Evolutionary conservation across 2,888 invertebrate species (phyloP), one percentile per base, ranked within the genome.

Genomic region (Folsomia manolachei): DNA sequence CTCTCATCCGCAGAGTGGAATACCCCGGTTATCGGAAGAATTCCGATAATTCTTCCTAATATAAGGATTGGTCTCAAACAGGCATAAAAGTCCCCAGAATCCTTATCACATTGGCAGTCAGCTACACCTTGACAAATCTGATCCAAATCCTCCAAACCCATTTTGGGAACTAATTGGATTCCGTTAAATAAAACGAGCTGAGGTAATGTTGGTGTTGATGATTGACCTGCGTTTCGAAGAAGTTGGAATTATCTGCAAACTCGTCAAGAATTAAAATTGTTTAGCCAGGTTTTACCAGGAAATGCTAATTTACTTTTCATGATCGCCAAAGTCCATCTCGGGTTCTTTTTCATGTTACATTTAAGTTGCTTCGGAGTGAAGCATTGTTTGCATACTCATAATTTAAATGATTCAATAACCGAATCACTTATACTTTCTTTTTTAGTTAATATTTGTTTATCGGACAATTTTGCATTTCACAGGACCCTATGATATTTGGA

Each of bases 51-150:
- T 25, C 52, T 53, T 11, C 67, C 67, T 2, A 67, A 67, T 14
- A 67, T 53, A 23, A 67, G 56, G n/a, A 67, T 52, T 4, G 25
- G 25, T 26, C 67, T 21, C 26, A 67, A 24, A 19, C 56, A 53
- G 1, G 14, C 18, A 26, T 51, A 67, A 14, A 67, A 19, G 27
- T 67, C 67, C n/a, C 65, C 65, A n/a, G 56, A 56, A n/a, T 7
- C 39, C 39, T 39, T 39, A 39, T 39, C 39, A 14, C n/a, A n/a
- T n/a, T n/a, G n/a, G n/a, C n/a, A n/a, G 39, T 39, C 39, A 39
- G 39, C 14, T 14, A 14, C 39, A 39, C 7, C 39, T n/a, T n/a
- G n/a, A 14, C 39, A 39, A 39, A 39, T 39, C 39, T 39, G 4
- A 39, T 39, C 39, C 39, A 39, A 9, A 14, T 39, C 39, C n/a